Evolutionary conservation across 2,888 invertebrate genomes (phyloP).

Genomic region (Leucophenga montana): DNA sequence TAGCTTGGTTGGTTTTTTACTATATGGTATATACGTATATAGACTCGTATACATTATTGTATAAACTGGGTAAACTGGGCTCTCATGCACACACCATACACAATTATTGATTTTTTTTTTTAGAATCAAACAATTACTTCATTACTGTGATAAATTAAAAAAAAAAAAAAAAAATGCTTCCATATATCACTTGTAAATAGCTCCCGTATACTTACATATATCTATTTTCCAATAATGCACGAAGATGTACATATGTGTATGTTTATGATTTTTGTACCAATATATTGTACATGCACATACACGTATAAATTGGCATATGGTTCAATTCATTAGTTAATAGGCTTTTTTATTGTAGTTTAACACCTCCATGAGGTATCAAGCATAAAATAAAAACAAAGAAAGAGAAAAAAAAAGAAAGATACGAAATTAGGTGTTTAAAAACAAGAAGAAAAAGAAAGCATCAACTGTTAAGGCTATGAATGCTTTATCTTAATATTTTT

Average conservation of each 20-base stretch:
- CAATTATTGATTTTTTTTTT: not conserved
- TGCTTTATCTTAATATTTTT: constrained; percentile 32
- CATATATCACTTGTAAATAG: constrained; percentile 7
- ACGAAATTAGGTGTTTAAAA: not conserved
- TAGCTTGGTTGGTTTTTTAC: constrained; percentile 13
- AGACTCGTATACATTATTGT: no score
- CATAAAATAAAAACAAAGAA: not conserved
- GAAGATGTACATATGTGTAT: no score
- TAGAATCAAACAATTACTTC: constrained; percentile 38
- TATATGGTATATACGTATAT: no score
- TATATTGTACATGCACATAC: not conserved
- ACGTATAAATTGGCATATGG: not conserved
- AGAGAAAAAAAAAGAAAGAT: not conserved
- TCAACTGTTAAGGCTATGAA: not conserved
- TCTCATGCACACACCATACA: not conserved
- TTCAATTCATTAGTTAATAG: not conserved
- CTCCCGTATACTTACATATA: not conserved
- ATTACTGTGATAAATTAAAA: constrained; percentile 56
- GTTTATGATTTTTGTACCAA: no score
- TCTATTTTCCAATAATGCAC: not conserved
- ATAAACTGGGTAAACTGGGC: constrained; percentile 14
- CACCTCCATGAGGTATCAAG: not conserved
- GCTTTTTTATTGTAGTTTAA: not conserved
- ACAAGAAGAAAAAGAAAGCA: not conserved
- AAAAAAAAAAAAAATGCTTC: constrained; percentile 30